These are phyloP conservation scores for Cygnus olor DNA, from an alignment of 2,797 vertebrate genomes.

Conservation along the genomic window DNA sequence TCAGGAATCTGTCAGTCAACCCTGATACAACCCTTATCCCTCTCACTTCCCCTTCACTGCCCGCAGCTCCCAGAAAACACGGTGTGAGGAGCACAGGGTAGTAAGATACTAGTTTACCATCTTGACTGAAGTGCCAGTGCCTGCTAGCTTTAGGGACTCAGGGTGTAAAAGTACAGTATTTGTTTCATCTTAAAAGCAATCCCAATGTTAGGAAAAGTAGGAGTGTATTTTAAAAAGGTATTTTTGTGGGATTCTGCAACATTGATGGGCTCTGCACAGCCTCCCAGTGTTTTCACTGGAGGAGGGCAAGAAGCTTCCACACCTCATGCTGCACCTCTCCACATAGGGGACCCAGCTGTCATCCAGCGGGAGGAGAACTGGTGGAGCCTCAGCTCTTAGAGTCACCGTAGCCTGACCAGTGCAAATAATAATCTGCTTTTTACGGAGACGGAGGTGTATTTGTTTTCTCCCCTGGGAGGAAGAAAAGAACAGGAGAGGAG, in stretches of 20 bases:
- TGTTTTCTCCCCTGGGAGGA: neutral
- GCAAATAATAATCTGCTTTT: neutral
- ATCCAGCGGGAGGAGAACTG: neutral
- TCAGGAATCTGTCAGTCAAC: neutral
- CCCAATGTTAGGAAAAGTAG: neutral
- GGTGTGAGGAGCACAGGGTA: neutral
- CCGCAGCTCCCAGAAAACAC: neutral
- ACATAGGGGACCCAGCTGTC: neutral
- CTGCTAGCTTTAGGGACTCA: neutral
- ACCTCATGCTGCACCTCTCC: neutral
- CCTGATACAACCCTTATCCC: neutral
- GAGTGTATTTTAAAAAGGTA: neutral
- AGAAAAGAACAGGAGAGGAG: neutral
- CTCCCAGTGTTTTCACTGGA: neutral
- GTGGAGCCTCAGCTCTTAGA: neutral
- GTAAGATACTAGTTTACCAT: neutral
- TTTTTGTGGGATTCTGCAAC: neutral
- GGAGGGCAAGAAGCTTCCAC: neutral
- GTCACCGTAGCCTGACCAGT: neutral
- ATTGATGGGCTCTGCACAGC: neutral
- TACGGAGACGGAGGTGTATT: neutral
- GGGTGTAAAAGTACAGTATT: neutral
- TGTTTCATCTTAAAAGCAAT: neutral
- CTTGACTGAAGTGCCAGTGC: neutral
- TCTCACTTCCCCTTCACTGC: neutral